Percentiles rank a stretch among this genome's conserved stretches.
phyloP scores from a whole-genome alignment of 2,113 vertebrate genomes.

The Petrocephalus zakoni region DNA sequence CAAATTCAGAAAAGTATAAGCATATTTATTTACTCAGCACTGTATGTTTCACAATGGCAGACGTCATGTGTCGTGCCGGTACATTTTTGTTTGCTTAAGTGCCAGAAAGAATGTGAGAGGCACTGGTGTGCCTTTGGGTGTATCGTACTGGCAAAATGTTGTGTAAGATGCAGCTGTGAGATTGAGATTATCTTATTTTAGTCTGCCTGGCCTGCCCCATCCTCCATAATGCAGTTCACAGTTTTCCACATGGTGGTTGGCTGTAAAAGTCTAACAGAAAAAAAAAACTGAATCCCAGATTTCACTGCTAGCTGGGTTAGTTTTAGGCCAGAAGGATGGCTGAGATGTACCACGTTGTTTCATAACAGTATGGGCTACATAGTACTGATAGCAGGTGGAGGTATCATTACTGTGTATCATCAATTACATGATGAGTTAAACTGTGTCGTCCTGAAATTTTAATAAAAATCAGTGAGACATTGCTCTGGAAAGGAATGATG shows the following conservation, averaged over 20 bases:
- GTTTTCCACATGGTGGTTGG: neutral
- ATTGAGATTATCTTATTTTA: neutral
- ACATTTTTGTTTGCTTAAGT: neutral
- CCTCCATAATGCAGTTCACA: neutral
- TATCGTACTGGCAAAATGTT: neutral
- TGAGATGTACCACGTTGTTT: neutral
- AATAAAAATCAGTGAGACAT: neutral
- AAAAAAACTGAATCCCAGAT: neutral
- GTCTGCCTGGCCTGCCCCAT: neutral
- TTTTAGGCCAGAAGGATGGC: neutral
- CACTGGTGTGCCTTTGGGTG: neutral
- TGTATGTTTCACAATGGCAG: neutral
- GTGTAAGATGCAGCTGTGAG: neutral
- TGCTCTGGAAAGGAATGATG: neutral
- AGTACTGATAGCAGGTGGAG: neutral
- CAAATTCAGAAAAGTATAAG: neutral
- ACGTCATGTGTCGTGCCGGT: neutral
- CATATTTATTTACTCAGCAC: neutral
- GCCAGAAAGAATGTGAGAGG: neutral
- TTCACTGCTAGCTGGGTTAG: neutral
- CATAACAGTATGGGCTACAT: neutral
- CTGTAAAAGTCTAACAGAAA: neutral
- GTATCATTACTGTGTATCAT: neutral
- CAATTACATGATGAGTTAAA: neutral
- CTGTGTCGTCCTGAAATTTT: neutral